These are phyloP conservation scores for Argentina silus DNA, from an alignment of 2,797 vertebrate species.

Conservation along the genomic window DNA sequence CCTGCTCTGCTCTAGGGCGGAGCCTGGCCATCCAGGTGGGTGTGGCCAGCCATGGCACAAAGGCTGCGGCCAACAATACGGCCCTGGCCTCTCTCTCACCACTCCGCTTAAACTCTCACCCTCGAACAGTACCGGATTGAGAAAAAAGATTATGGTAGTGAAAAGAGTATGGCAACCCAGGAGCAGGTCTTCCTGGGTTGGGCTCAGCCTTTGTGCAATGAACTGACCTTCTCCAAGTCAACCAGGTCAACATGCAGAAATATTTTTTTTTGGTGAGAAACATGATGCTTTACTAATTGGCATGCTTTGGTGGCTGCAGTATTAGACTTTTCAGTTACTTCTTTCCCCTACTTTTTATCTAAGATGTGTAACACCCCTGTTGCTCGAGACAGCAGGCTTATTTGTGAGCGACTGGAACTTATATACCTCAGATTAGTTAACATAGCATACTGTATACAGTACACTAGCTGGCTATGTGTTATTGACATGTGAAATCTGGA, in stretches of 20 bases:
- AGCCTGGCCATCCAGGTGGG: slow-evolving; percentile 67
- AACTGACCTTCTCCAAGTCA: slow-evolving; percentile 72
- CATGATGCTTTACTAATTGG: slow-evolving; percentile 69
- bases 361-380: slow-evolving; percentile 69
- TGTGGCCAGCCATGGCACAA: slow-evolving; percentile 63
- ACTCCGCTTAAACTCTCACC: slow-evolving; percentile 69
- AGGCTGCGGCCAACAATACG: slow-evolving; percentile 65
- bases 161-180: slow-evolving; percentile 64
- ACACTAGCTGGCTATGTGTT: slow-evolving; percentile 37
- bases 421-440: slow-evolving; percentile 11
- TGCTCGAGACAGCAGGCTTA: slow-evolving; percentile 75
- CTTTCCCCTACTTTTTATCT: slow-evolving; percentile 48
- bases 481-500: slow-evolving; percentile 11
- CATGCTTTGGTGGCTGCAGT: slow-evolving; percentile 71
- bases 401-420: slow-evolving; percentile 43
- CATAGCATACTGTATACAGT: slow-evolving; percentile 34
- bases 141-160: slow-evolving; percentile 68
- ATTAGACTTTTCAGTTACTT: slow-evolving; percentile 50
- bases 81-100: slow-evolving; percentile 72
- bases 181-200: slow-evolving; percentile 57
- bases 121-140: slow-evolving; percentile 65
- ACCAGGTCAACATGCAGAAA: slow-evolving; percentile 75
- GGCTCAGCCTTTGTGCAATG: slow-evolving; percentile 80
- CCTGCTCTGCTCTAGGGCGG: slow-evolving; percentile 72
- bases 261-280: slow-evolving; percentile 29